Evolutionary conservation across 2,113 vertebrate species (phyloP).

Genomic region (Stomatorhinus ivindoensis): DNA sequence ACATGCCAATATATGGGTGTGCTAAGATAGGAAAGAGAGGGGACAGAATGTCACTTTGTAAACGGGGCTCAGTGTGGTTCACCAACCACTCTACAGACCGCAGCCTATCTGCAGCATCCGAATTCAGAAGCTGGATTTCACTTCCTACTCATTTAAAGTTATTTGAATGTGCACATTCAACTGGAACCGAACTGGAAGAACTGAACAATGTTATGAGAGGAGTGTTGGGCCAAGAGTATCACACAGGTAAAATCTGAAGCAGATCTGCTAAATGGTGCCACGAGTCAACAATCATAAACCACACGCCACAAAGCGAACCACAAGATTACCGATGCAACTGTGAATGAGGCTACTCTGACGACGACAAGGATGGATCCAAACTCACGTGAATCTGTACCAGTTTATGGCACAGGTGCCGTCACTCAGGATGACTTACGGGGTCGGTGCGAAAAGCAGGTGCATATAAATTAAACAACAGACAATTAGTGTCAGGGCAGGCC

Average conservation of each 20-base stretch:
- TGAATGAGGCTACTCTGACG: neutral
- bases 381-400: neutral
- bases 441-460: neutral
- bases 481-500: neutral
- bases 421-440: neutral
- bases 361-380: neutral
- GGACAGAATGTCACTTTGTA: neutral
- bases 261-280: neutral
- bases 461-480: neutral
- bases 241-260: neutral
- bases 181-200: neutral
- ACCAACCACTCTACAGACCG: neutral
- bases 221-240: neutral
- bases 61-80: neutral
- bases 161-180: neutral
- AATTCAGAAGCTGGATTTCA: neutral
- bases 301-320: neutral
- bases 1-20: neutral
- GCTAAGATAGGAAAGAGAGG: neutral
- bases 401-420: neutral
- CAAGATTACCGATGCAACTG: neutral
- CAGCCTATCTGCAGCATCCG: neutral
- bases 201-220: neutral
- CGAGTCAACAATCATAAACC: neutral
- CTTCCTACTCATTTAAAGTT: neutral